Conservation (phyloP, 2,888 invertebrate species). For the Rotaria magnacalcarata region DNA sequence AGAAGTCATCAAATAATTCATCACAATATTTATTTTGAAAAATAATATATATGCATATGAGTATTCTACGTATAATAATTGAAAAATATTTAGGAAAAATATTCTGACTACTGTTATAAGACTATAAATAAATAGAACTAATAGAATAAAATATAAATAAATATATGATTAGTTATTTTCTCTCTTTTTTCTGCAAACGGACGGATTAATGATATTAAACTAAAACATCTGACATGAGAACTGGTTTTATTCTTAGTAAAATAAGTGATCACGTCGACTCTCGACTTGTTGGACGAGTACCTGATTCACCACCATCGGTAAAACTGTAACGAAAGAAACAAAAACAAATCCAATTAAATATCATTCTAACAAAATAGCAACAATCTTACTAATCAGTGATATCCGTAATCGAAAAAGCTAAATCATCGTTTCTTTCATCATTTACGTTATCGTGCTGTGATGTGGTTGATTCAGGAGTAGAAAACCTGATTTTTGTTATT, state of each 20-base stretch:
- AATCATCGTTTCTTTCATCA: not conserved
- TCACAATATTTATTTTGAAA: not conserved
- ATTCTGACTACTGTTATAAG: not conserved
- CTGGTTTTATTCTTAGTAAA: not conserved
- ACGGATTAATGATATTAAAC: not conserved
- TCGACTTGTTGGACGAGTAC: not conserved
- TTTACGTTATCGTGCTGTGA: not conserved
- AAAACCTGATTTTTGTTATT: not conserved
- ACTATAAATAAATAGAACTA: not conserved
- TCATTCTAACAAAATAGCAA: not conserved
- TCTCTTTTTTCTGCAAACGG: not conserved
- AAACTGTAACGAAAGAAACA: not conserved
- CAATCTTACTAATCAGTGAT: constrained; percentile 13
- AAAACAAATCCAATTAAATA: not conserved
- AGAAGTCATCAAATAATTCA: not conserved
- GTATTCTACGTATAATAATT: not conserved
- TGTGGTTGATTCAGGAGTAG: not conserved
- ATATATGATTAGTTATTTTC: not conserved
- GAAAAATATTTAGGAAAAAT: not conserved
- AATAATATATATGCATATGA: not conserved
- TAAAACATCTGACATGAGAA: not conserved
- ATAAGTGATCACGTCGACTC: not conserved
- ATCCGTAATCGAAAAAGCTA: constrained; percentile 26
- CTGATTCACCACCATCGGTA: not conserved
- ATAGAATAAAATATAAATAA: not conserved